Conservation (phyloP, 2,113 vertebrate species). For the Corydoras sp. region DNA sequence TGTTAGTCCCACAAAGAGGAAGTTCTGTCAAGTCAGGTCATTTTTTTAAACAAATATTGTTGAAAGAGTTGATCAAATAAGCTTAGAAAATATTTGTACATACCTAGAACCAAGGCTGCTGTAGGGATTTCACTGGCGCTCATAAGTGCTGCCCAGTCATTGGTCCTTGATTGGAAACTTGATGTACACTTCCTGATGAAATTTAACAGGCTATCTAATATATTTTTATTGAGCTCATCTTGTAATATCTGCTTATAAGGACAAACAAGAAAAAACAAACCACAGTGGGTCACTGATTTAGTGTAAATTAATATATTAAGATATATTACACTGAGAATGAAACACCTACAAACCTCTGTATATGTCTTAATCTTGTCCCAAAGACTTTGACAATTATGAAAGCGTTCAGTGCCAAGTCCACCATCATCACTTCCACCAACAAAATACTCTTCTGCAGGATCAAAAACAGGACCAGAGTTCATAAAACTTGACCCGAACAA, state of each 20-base stretch:
- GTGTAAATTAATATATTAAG: conserved; percentile 12
- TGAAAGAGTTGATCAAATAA: not conserved
- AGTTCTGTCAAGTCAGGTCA: not conserved
- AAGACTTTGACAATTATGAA: conserved; percentile 72
- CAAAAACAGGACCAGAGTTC: conserved; percentile 14
- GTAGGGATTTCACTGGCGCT: conserved; percentile 86
- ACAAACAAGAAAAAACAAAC: not conserved
- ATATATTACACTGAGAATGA: not conserved
- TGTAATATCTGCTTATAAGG: conserved; percentile 70
- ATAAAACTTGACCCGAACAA: not conserved
- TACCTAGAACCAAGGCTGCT: conserved; percentile 85
- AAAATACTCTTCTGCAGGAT: conserved; percentile 69
- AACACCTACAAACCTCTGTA: conserved; percentile 69
- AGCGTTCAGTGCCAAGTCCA: conserved; percentile 65
- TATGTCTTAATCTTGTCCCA: conserved; percentile 78
- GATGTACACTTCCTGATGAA: conserved; percentile 76
- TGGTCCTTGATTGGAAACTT: conserved; percentile 58
- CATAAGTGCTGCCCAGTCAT: conserved; percentile 74
- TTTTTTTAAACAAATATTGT: not conserved
- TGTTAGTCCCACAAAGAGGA: no score
- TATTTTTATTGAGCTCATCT: conserved; percentile 82
- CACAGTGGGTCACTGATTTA: not conserved
- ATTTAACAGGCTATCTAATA: conserved; percentile 76
- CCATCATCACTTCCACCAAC: conserved; percentile 48
- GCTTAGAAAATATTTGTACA: conserved; percentile 6